Percentiles rank a stretch among this genome's conserved stretches.
These are phyloP conservation scores for Drosophila colorata DNA, from an alignment of 2,888 invertebrate genomes.

Conservation along the genomic window DNA sequence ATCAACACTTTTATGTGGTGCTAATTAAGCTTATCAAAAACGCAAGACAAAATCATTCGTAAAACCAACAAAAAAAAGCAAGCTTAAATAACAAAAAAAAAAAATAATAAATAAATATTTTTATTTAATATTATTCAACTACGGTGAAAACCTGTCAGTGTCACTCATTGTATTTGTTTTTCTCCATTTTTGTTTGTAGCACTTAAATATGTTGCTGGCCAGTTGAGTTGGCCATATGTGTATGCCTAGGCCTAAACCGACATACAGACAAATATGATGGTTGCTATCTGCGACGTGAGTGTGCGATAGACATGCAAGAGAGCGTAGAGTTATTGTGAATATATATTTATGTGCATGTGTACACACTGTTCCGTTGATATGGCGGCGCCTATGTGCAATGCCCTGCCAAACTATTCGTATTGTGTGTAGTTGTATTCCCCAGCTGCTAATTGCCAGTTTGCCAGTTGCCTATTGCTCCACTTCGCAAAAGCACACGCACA, in stretches of 20 bases:
- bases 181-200: slow-evolving; percentile 28
- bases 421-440: slow-evolving; percentile 31
- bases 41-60: slow-evolving; percentile 35
- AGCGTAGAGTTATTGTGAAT: slow-evolving; percentile 11
- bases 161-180: slow-evolving; percentile 61
- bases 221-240: slow-evolving; percentile 41
- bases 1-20: slow-evolving; percentile 54
- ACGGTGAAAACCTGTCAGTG: slow-evolving; percentile 69
- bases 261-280: slow-evolving; percentile 28
- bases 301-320: slow-evolving; percentile 35
- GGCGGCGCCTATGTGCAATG: slow-evolving; percentile 57
- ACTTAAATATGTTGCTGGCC: slow-evolving; percentile 37
- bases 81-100: slow-evolving; percentile 13
- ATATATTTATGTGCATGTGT: slow-evolving; percentile 20
- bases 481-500: slow-evolving; percentile 35
- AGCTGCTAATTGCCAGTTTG: slow-evolving; percentile 54
- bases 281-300: slow-evolving; percentile 41
- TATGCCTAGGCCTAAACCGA: slow-evolving; percentile 52
- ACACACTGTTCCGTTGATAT: slow-evolving; percentile 43
- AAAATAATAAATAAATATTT: slow-evolving; percentile 42
- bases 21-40: slow-evolving; percentile 71
- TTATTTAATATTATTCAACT: slow-evolving; percentile 47
- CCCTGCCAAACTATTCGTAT: slow-evolving; percentile 58
- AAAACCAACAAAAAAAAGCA: slow-evolving; percentile 21
- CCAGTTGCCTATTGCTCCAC: slow-evolving; percentile 55